Conservation (phyloP, 2,113 vertebrate genomes). For the Lepus americanus region DNA sequence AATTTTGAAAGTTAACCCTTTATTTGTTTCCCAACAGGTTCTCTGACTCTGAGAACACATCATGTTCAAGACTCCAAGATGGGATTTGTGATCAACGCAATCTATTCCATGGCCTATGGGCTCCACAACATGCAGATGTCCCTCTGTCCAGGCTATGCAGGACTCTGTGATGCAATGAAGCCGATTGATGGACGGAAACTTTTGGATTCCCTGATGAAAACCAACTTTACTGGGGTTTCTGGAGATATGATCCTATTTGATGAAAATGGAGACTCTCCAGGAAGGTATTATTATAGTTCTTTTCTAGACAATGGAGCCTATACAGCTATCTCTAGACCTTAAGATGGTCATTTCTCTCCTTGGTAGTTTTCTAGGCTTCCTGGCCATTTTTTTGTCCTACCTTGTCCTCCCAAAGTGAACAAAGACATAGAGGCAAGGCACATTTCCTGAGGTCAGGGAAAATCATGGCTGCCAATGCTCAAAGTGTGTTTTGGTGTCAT, state of each 20-base stretch:
- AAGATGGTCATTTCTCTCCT: neutral
- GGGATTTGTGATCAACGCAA: conserved; percentile 99
- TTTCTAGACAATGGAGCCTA: neutral
- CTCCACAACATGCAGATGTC: conserved; percentile 97
- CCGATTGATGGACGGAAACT: conserved; percentile 97
- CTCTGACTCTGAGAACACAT: conserved; percentile 93
- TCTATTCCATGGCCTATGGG: conserved; percentile 98
- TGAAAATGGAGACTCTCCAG: conserved; percentile 97
- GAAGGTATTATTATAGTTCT: conserved; percentile 90
- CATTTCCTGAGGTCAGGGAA: neutral
- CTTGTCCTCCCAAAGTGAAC: neutral
- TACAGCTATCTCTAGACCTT: neutral
- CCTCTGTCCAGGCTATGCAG: conserved; percentile 93
- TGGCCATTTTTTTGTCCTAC: neutral
- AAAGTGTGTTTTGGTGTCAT: neutral
- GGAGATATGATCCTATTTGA: conserved; percentile 97
- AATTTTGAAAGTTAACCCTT: neutral
- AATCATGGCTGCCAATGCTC: neutral
- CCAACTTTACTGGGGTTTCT: conserved; percentile 97
- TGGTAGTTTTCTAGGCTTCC: neutral
- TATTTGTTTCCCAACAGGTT: conserved; percentile 87
- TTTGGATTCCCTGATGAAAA: conserved; percentile 97
- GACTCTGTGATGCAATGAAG: conserved; percentile 96
- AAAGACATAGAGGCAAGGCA: neutral
- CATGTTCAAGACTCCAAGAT: conserved; percentile 99